Evolutionary conservation across 2,888 invertebrate species (phyloP), one percentile per base, ranked within the genome.

Genomic region (Sepiola atlantica): DNA sequence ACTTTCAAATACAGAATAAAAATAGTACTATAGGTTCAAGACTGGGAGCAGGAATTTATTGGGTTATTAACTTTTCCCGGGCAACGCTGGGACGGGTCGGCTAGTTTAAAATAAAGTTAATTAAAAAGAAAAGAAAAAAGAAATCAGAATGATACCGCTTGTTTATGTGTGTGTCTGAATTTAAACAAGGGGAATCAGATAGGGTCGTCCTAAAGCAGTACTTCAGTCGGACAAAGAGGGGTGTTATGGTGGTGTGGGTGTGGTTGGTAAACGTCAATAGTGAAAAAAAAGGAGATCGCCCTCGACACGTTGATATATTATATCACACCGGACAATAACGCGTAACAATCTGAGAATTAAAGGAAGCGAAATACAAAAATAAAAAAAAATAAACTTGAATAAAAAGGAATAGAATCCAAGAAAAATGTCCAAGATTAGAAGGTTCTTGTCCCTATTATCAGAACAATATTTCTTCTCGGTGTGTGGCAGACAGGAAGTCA

Each of bases 401-500:
- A 45, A 45, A 45, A 45, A 45, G 45, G 45, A 45, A 45, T 2
- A 45, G 45, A 45, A 45, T 45, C 14, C 12, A n/a, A 77, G n/a
- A 77, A 77, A 77, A 77, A 77, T 77, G 28, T 28, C n/a, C 77
- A 10, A 28, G 77, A 77, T 77, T 77, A 77, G 77, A 28, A 16
- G n/a, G 12, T n/a, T 77, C 28, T 77, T 14, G n/a, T 24, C 24
- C n/a, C n/a, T 77, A 77, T 77, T 77, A 77, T 77, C 77, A 77
- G 77, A 10, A 77, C 77, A n/a, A 77, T 77, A 77, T 77, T 77
- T 77, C 77, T 77, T 77, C 77, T 28, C 77, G 77, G 77, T 77
- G 77, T 77, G 77, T 77, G 77, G 77, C 77, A 77, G n/a, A 77
- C 77, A 77, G 77, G 77, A 77, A n/a, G n/a, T n/a, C 28, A 77